Percentiles rank a stretch among this genome's conserved stretches.
phyloP scores from a whole-genome alignment of 1,140 invertebrate species.

The Adoxophyes honmai region DNA sequence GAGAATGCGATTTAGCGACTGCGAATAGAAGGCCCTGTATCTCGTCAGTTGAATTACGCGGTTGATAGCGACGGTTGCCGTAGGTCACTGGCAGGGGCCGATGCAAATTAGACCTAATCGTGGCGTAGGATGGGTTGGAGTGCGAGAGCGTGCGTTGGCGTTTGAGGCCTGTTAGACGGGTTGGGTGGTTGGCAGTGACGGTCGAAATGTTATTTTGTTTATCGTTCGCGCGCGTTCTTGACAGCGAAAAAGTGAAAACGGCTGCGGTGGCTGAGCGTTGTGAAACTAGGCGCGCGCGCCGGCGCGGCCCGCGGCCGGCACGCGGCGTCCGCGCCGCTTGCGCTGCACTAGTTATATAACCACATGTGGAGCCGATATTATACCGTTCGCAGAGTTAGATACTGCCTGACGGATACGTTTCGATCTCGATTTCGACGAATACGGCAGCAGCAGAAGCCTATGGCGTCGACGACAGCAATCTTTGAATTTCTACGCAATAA shows the following conservation, averaged over 20 bases:
- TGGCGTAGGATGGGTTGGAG: constrained; percentile 37
- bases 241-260: constrained; percentile 77
- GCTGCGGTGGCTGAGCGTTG: constrained; percentile 62
- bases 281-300: constrained; percentile 63
- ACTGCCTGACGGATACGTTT: too few relatives aligned
- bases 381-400: background rate
- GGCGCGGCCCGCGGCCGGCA: constrained; percentile 29
- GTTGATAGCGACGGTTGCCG: constrained; percentile 35
- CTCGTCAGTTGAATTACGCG: constrained; percentile 35
- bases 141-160: constrained; percentile 20
- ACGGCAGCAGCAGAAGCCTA: too few relatives aligned
- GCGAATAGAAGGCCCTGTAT: constrained; percentile 51
- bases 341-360: constrained; percentile 35
- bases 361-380: constrained; percentile 31
- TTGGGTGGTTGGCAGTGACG: constrained; percentile 45
- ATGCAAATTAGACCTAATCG: constrained; percentile 50
- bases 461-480: too few relatives aligned
- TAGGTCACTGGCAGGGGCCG: constrained; percentile 31
- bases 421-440: too few relatives aligned
- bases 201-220: constrained; percentile 74
- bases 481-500: too few relatives aligned
- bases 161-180: constrained; percentile 33
- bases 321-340: constrained; percentile 18
- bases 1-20: constrained; percentile 36
- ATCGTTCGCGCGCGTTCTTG: constrained; percentile 72